phyloP scores from a whole-genome alignment of 2,113 vertebrate species.

The Halichoeres trimaculatus region DNA sequence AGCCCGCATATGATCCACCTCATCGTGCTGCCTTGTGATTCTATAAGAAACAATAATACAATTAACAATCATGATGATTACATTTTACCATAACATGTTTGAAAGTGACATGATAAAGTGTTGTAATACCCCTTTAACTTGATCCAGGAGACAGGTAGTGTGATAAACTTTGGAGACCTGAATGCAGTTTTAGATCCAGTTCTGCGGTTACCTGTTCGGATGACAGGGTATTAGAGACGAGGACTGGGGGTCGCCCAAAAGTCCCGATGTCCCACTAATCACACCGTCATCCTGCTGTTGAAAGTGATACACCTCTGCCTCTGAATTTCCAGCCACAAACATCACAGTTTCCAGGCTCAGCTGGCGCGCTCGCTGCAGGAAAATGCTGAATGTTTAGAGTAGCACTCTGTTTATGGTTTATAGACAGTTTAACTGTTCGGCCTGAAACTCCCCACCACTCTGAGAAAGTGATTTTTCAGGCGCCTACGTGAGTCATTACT shows the following conservation, averaged over 20 bases:
- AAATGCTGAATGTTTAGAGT: conserved; percentile 56
- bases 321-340: conserved; percentile 63
- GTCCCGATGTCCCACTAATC: conserved; percentile 54
- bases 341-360: conserved; percentile 70
- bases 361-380: conserved; percentile 44
- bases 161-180: not conserved
- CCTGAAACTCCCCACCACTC: conserved; percentile 33
- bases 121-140: not conserved
- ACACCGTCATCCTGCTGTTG: conserved; percentile 22
- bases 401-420: conserved; percentile 64
- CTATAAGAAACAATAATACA: conserved; percentile 30
- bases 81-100: conserved; percentile 15
- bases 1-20: conserved; percentile 14
- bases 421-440: conserved; percentile 59
- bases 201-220: conserved; percentile 1
- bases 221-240: conserved; percentile 25
- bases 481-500: conserved; percentile 52
- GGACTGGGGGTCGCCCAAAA: conserved; percentile 32
- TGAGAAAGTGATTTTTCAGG: conserved; percentile 41
- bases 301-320: conserved; percentile 42
- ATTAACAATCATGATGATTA: conserved; percentile 13
- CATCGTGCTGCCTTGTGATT: conserved; percentile 42
- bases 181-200: conserved; percentile 24
- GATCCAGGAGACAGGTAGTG: not conserved
- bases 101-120: no score